phyloP scores from a whole-genome alignment of 2,797 vertebrate species.

The Pristis pectinata region DNA sequence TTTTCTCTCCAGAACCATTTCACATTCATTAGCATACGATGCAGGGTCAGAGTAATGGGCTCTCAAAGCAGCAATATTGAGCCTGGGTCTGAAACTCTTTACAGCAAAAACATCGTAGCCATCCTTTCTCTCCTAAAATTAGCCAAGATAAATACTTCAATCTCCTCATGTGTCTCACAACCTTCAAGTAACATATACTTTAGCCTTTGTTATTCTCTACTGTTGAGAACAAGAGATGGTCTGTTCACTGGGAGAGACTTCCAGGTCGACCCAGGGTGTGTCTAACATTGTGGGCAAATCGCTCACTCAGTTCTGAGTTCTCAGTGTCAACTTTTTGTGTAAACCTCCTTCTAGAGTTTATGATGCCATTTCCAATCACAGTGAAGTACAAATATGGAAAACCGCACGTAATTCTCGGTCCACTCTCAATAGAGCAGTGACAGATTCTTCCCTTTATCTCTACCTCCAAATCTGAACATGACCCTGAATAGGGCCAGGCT shows the following conservation, averaged over 20 bases:
- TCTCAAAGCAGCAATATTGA: background rate
- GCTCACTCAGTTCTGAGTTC: background rate
- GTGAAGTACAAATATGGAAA: background rate
- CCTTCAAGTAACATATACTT: background rate
- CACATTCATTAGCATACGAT: background rate
- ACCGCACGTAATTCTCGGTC: too few relatives aligned
- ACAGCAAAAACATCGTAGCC: background rate
- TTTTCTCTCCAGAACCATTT: background rate
- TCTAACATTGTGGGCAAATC: background rate
- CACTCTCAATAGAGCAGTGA: background rate
- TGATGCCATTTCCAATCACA: background rate
- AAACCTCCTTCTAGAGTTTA: background rate
- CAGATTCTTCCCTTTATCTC: too few relatives aligned
- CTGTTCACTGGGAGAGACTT: too few relatives aligned
- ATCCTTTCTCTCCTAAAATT: background rate
- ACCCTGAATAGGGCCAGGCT: background rate
- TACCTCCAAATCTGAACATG: background rate
- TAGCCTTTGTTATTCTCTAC: background rate
- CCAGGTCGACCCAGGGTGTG: background rate
- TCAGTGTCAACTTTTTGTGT: background rate
- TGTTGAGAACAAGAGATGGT: background rate
- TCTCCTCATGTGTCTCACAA: background rate
- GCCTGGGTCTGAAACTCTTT: background rate
- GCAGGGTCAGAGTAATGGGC: too few relatives aligned
- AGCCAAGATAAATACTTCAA: background rate